Conservation (phyloP, 2,113 vertebrate genomes). For the Tonatia bakeri region DNA sequence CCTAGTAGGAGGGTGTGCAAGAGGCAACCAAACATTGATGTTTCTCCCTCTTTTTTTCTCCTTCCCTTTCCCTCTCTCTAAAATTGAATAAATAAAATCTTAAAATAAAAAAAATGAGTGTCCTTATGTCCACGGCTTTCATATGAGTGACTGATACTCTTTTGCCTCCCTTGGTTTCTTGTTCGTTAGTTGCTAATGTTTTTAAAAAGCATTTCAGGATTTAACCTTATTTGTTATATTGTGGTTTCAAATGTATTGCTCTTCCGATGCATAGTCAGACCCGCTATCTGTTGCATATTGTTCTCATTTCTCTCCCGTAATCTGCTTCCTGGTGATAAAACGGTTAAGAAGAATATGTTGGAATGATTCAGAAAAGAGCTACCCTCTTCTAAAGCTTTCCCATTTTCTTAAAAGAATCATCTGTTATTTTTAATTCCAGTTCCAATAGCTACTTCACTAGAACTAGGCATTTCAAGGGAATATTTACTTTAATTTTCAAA, state of each 20-base stretch:
- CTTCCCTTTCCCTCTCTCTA: no score
- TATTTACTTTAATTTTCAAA: constrained; percentile 47
- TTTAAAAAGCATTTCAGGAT: neutral
- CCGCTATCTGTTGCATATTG: no score
- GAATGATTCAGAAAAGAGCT: neutral
- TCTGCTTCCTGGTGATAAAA: neutral
- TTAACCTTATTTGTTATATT: neutral
- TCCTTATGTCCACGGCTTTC: neutral
- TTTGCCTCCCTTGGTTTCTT: neutral
- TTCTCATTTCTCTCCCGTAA: constrained; percentile 14
- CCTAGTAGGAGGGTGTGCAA: no score
- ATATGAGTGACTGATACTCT: neutral
- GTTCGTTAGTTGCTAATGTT: constrained; percentile 29
- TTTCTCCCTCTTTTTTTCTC: no score
- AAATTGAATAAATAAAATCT: no score
- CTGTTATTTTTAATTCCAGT: constrained; percentile 6
- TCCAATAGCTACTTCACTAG: constrained; percentile 29
- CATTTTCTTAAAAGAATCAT: constrained; percentile 20
- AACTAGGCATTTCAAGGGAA: neutral
- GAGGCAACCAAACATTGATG: no score
- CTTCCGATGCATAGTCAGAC: no score
- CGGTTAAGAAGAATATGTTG: neutral
- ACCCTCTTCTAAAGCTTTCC: neutral
- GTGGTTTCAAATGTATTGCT: neutral
- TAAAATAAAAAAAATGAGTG: neutral